Evolutionary conservation across 2,113 vertebrate genomes (phyloP), one percentile per base, ranked within the genome.

Genomic region (Hippocampus zosterae): DNA sequence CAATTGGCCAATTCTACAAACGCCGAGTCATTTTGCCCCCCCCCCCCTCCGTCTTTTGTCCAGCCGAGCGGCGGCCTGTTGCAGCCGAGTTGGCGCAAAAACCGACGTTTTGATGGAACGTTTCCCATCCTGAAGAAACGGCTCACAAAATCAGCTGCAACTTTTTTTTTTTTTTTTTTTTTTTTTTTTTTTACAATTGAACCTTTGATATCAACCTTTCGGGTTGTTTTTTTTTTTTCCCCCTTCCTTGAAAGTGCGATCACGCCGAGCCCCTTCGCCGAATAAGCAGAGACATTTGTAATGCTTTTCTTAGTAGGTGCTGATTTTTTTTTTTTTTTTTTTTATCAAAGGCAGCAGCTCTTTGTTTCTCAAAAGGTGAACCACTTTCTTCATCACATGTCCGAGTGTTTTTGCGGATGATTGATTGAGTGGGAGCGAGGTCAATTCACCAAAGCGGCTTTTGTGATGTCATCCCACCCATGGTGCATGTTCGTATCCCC

Each of bases 401-500:
- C 72, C 63, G 56, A 8, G 69, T 1, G 15, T 73, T 76, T 85
- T 71, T 68, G 72, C 55, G 33, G 52, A 82, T 86, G 81, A 87
- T 88, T 87, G 77, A 89, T 91, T 66, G 85, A 62, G 80, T 33
- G 56, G 66, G 65, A 80, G 83, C 90, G 86, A 86, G 88, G 81
- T 88, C 86, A 87, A 68, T 9, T 57, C 79, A 78, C 85, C 81
- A 37, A 21, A 83, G 80, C 77, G 71, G 72, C 57, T 65, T 64
- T 81, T 81, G 80, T 88, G 84, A 90, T 88, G 87, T 90, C 88
- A 89, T 88, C 72, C 68, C 62, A 21, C 70, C 70, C 87, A 85
- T 86, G 86, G 82, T 84, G 85, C 81, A 80, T 76, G 81, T 88
- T 84, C 21, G 10, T 79, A n/a, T 84, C 78, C 79, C 70, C 67